These are phyloP conservation scores for Meiosimyza platycephala DNA, from an alignment of 2,888 invertebrate species.

Conservation along the genomic window DNA sequence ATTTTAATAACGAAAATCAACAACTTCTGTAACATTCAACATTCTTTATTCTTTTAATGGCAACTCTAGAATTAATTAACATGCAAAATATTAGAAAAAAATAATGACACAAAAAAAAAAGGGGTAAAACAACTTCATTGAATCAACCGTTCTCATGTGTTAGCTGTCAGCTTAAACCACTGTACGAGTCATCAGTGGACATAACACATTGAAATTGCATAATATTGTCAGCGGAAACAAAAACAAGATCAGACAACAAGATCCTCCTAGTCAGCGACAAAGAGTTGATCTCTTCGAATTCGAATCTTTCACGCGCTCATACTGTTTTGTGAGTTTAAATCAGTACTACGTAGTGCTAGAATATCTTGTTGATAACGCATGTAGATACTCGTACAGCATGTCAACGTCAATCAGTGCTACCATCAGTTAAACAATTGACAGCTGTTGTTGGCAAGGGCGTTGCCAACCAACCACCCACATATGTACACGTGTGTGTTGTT, in stretches of 20 bases:
- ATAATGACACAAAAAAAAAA: not conserved
- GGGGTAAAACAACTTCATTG: conserved; percentile 21
- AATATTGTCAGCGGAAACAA: conserved; percentile 27
- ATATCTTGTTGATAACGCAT: conserved; percentile 26
- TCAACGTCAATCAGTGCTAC: conserved; percentile 33
- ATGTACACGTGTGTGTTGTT: conserved; percentile 5
- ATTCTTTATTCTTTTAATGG: too few relatives aligned
- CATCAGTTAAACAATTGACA: conserved; percentile 34
- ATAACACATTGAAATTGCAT: conserved; percentile 20
- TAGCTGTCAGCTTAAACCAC: conserved; percentile 29
- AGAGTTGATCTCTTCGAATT: conserved; percentile 4
- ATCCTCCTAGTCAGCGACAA: not conserved
- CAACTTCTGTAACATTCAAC: too few relatives aligned
- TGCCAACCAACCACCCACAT: conserved; percentile 14
- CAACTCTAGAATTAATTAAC: not conserved
- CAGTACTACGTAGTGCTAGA: conserved; percentile 14
- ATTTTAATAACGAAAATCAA: too few relatives aligned
- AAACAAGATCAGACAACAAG: conserved; percentile 14
- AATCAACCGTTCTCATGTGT: conserved; percentile 34
- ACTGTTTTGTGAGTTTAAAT: conserved; percentile 16
- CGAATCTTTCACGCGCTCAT: not conserved
- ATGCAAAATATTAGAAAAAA: conserved; percentile 26
- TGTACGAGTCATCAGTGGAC: not conserved
- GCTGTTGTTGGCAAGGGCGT: conserved; percentile 27
- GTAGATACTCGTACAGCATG: conserved; percentile 38